phyloP scores from a whole-genome alignment of 2,797 vertebrate genomes.

The Dendrocincla tyrannina region DNA sequence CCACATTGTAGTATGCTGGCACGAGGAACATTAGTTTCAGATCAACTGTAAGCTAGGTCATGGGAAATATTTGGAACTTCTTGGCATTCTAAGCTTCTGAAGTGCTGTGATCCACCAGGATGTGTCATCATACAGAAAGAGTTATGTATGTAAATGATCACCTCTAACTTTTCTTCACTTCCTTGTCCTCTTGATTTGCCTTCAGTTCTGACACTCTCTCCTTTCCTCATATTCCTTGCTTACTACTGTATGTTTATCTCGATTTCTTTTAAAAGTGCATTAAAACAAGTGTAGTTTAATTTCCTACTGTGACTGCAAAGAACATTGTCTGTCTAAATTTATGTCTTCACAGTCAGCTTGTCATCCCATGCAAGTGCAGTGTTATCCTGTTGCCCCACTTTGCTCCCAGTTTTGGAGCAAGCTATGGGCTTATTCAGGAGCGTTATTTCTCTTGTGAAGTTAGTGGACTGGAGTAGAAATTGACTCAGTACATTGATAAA shows the following conservation, averaged over 20 bases:
- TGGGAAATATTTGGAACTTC: not conserved
- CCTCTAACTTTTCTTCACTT: not conserved
- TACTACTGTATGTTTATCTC: not conserved
- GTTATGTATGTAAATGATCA: not conserved
- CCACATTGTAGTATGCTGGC: not conserved
- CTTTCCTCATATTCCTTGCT: not conserved
- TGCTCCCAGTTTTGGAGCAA: not conserved
- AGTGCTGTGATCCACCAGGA: not conserved
- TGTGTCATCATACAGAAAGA: not conserved
- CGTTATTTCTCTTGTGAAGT: constrained; percentile 8
- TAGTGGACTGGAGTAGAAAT: not conserved
- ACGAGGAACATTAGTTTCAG: not conserved
- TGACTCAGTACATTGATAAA: not conserved
- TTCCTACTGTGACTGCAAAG: not conserved
- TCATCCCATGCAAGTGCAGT: not conserved
- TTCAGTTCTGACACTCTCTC: not conserved
- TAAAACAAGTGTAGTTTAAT: not conserved
- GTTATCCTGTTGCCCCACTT: not conserved
- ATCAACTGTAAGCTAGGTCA: not conserved
- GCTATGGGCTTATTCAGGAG: not conserved
- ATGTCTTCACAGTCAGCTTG: not conserved
- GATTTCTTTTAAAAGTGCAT: not conserved
- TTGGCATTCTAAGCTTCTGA: not conserved
- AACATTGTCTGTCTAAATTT: not conserved
- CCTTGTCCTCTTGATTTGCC: not conserved